Evolutionary conservation across 2,888 invertebrate genomes (phyloP), one percentile per base, ranked within the genome.

Genomic region (Drosophila imparisetae): DNA sequence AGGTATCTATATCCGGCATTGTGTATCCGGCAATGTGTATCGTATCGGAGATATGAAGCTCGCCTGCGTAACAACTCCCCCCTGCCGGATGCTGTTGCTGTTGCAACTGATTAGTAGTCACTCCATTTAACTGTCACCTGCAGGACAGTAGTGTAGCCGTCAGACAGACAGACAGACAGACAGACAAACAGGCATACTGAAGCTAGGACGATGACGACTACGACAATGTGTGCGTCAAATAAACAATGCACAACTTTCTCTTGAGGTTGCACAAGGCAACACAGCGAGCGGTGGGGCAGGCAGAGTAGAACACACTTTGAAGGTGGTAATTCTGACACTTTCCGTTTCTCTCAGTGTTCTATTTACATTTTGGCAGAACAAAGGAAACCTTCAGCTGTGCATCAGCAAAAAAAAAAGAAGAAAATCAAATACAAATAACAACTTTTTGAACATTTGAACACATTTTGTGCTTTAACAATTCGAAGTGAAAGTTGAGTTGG

Each of bases 51-150:
- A 65, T 71, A 63, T 66, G 59, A 66, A 36, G 52, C 34, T n/a
- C 32, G 36, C 57, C 42, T 21, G 45, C 27, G 24, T 24, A 45
- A 45, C 15, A 45, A 21, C 45, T 10, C 15, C 24, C 8, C 24
- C 8, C 2, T 27, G 8, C 8, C 24, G 24, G 64, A 13, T 21
- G 53, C 29, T 60, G 58, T 53, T 66, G 45, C 38, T 66, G 55
- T 59, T 82, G 69, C 76, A 72, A 53, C 72, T 74, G 89, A 81
- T 86, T 89, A 81, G 81, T 50, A 63, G 65, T 59, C 87, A 81
- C 87, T 89, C 69, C 76, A 84, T 84, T 89, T 89, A 84, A 67
- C 87, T 89, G 87, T 89, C 84, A 89, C 74, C 63, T 70, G 81
- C 89, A 88, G 80, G 30, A 50, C 42, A 42, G 42, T 2, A 38